Conservation (phyloP, 2,113 vertebrate genomes). For the Mystacornis crossleyi region DNA sequence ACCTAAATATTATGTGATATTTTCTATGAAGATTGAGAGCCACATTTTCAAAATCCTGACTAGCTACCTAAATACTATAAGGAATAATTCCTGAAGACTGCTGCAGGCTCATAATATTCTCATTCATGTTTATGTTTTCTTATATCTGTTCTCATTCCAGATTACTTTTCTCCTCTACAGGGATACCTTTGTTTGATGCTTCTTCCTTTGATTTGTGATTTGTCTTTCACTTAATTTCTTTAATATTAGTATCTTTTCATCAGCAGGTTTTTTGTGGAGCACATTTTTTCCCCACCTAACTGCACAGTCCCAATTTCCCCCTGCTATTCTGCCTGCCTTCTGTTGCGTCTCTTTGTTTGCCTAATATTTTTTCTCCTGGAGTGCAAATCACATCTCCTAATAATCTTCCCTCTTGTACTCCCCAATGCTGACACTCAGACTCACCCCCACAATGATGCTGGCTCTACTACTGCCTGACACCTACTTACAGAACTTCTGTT, state of each 20-base stretch:
- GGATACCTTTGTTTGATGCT: background rate
- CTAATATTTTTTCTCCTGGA: background rate
- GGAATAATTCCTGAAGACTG: background rate
- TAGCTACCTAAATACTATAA: background rate
- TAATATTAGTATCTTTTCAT: background rate
- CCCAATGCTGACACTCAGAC: background rate
- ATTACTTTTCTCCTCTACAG: background rate
- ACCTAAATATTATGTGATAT: background rate
- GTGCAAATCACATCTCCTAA: background rate
- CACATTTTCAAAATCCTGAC: background rate
- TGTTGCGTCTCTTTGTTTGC: background rate
- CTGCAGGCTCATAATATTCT: background rate
- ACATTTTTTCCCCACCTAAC: fast-evolving
- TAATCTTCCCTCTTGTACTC: background rate
- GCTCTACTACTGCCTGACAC: background rate
- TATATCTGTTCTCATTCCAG: background rate
- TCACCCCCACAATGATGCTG: background rate
- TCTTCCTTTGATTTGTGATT: background rate
- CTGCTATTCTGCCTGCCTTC: background rate
- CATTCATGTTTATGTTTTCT: background rate
- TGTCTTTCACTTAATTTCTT: background rate
- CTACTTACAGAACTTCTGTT: background rate
- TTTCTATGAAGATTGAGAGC: background rate
- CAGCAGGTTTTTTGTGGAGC: background rate
- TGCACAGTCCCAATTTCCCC: fast-evolving